Evolutionary conservation across 37 sponge, comb jelly and placozoan genomes (phyloP).

Genomic region (Spongilla lacustris): DNA sequence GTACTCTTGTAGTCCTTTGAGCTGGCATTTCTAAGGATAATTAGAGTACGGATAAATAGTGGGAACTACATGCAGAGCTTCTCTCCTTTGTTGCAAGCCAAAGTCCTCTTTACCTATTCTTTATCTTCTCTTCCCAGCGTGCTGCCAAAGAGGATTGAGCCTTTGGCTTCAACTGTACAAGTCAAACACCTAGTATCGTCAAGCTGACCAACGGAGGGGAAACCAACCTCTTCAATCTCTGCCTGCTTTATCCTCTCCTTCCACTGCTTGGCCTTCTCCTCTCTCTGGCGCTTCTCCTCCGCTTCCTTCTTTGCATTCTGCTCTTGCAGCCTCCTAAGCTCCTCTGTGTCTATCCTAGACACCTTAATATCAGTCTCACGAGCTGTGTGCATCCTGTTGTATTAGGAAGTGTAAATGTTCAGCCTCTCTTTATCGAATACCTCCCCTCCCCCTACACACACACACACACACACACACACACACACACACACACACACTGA

Average conservation of each 20-base stretch:
- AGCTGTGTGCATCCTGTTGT: slow-evolving; percentile 7
- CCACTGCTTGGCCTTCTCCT: slow-evolving; percentile 22
- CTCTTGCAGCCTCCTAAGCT: slow-evolving; percentile 20
- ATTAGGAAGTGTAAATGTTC: neutral
- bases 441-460: too few species aligned
- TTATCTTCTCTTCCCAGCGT: slow-evolving; percentile 58
- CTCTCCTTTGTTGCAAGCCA: neutral
- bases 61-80: neutral
- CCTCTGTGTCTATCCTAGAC: slow-evolving; percentile 15
- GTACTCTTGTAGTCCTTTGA: neutral
- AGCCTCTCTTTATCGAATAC: too few species aligned
- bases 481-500: neutral
- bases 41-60: too few species aligned
- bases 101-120: neutral
- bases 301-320: slow-evolving; percentile 29
- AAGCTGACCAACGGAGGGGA: neutral
- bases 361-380: slow-evolving; percentile 40
- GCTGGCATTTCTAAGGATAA: neutral
- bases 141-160: slow-evolving; percentile 66
- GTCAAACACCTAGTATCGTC: neutral
- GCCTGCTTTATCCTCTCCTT: slow-evolving; percentile 18
- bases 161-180: slow-evolving; percentile 31
- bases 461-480: too few species aligned
- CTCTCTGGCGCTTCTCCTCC: slow-evolving; percentile 29
- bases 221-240: slow-evolving; percentile 19